phyloP scores from a whole-genome alignment of 1,140 invertebrate genomes.

The Lethrus apterus region DNA sequence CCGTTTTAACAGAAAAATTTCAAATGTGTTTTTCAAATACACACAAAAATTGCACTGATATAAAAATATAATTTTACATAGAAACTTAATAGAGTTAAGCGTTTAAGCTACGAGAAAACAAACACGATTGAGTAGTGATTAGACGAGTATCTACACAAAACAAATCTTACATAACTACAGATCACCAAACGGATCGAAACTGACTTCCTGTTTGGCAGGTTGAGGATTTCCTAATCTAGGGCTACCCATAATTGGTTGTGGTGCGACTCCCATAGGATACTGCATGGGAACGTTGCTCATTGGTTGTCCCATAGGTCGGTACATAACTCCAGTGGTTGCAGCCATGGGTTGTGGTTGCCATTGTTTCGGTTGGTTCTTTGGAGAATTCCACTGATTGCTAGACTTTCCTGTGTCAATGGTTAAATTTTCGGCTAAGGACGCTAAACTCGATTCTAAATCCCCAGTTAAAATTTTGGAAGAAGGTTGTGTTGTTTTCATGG shows the following conservation, averaged over 20 bases:
- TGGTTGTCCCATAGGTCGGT: constrained; percentile 59
- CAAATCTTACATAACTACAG: constrained; percentile 30
- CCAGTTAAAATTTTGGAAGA: constrained; percentile 71
- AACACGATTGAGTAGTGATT: too few species aligned
- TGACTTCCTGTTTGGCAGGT: constrained; percentile 28
- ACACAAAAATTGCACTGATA: too few species aligned
- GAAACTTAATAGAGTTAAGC: too few species aligned
- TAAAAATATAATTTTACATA: too few species aligned
- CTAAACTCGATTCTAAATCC: constrained; percentile 86
- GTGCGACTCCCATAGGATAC: constrained; percentile 17
- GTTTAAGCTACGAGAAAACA: too few species aligned
- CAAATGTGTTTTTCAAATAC: too few species aligned
- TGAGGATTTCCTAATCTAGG: constrained; percentile 25
- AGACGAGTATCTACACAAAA: constrained; percentile 11
- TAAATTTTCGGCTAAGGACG: constrained; percentile 83
- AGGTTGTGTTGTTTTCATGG: constrained; percentile 40
- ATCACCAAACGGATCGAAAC: constrained; percentile 40
- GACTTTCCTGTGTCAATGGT: constrained; percentile 71
- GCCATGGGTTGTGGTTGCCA: constrained; percentile 81
- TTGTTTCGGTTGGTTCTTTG: constrained; percentile 71
- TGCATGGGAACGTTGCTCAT: constrained; percentile 15
- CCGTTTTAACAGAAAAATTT: too few species aligned
- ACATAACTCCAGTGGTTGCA: constrained; percentile 70
- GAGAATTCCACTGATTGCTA: constrained; percentile 69
- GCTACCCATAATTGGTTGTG: constrained; percentile 29